Evolutionary conservation across 1,140 invertebrate genomes (phyloP), one percentile per base, ranked within the genome.

Genomic region (Aethina tumida): DNA sequence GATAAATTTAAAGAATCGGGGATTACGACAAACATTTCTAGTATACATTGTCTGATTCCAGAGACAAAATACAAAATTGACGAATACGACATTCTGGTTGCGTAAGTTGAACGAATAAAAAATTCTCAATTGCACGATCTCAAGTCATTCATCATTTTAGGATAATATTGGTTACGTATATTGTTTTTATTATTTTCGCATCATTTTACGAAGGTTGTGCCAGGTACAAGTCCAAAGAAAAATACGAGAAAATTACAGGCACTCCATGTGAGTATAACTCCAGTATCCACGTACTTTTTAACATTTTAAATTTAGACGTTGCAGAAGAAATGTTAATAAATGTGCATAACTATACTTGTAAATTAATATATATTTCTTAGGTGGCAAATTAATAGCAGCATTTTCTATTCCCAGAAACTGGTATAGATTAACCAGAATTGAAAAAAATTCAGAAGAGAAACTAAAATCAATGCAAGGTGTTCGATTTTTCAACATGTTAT

Each of bases 371-470:
- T 42, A 14, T 3, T 35, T 50, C 41, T 43, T 35, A 52, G 50
- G 15, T 34, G 35, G 21, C 9, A 33, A 22, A 37, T 28, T 50
- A 24, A 32, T 53, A 12, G 12, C 42, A 20, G 40, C 46, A 10
- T 54, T 54, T 35, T 54, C 52, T 0, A 21, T 54, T 30, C 47
- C 41, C 7, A 52, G 35, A 38, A 54, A 54, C 20, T 54, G 47
- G 41, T 16, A 49, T 25, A 14, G 52, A 28, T 32, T 54, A 13
- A 45, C 14, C 18, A 29, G 37, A 1, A 35, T 19, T 4, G 42
- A 39, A 16, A 24, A 25, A n/a, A 43, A 21, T 40, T 7, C 35
- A 25, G 49, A 53, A 19, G 28, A 36, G 27, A 35, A 43, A 18
- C 22, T 56, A 10, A 41, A 31, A 29, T 33, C 20, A 17, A 45